phyloP scores from a whole-genome alignment of 2,888 invertebrate genomes.

The Eueremaeus valkanovi region DNA sequence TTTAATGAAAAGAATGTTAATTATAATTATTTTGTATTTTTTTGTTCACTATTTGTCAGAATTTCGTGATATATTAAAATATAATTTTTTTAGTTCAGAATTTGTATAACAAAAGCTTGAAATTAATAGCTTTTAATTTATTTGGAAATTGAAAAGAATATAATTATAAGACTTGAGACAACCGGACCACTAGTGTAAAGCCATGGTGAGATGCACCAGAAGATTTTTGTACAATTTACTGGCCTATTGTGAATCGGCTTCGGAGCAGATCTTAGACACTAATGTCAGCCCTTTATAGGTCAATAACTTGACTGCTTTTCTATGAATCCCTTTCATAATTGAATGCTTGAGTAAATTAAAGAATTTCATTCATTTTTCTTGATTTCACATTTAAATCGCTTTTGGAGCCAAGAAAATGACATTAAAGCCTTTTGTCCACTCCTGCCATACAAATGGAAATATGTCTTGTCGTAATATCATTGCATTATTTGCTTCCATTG shows the following conservation, averaged over 20 bases:
- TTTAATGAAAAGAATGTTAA: background rate
- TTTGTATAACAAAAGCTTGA: background rate
- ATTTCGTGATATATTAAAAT: background rate
- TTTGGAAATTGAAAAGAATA: background rate
- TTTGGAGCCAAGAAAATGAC: background rate
- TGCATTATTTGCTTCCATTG: conserved; percentile 15
- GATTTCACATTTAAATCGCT: conserved; percentile 15
- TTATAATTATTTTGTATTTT: background rate
- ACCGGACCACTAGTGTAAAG: background rate
- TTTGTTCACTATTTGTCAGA: background rate
- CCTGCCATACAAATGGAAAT: background rate
- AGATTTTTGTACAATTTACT: background rate
- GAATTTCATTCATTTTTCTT: conserved; percentile 12
- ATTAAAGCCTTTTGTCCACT: background rate
- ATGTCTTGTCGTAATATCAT: background rate
- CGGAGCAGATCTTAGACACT: background rate
- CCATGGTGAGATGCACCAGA: background rate
- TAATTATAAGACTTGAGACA: background rate
- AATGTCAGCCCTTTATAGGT: background rate
- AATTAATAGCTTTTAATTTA: too few species aligned
- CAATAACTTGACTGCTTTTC: conserved; percentile 30
- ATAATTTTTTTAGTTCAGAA: background rate
- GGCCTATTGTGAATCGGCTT: background rate
- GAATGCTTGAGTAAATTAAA: background rate
- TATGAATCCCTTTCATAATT: conserved; percentile 3